These are phyloP conservation scores for Steromphala cineraria DNA, from an alignment of 2,888 invertebrate genomes.

Conservation along the genomic window DNA sequence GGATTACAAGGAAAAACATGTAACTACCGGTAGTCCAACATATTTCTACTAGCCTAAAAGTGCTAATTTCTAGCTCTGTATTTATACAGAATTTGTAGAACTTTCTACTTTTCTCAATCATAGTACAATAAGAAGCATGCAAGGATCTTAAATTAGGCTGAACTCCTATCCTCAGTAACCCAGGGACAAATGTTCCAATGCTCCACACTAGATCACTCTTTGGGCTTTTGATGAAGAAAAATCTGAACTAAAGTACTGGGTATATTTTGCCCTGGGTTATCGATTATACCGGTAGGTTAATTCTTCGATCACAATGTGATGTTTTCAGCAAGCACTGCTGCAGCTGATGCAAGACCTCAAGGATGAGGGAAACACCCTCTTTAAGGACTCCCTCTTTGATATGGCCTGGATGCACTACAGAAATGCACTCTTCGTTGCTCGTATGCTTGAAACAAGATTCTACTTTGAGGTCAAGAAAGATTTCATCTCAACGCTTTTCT, in stretches of 20 bases:
- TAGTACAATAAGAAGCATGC: no score
- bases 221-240: no score
- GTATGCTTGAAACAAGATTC: constrained; percentile 56
- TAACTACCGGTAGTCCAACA: no score
- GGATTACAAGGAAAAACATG: no score
- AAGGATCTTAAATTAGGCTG: no score
- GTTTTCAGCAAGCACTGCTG: constrained; percentile 46
- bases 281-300: not conserved
- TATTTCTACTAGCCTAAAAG: no score
- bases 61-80: no score
- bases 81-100: not conserved
- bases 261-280: no score
- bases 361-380: constrained; percentile 67
- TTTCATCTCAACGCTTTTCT: constrained; percentile 63
- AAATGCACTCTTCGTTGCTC: constrained; percentile 61
- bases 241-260: no score
- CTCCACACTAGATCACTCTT: no score
- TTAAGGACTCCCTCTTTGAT: constrained; percentile 58
- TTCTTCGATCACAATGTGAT: not conserved
- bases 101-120: not conserved
- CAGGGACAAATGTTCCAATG: no score
- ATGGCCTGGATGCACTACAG: constrained; percentile 62
- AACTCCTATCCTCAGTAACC: no score
- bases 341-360: constrained; percentile 63
- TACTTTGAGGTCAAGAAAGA: constrained; percentile 61